Evolutionary conservation across 2,113 vertebrate genomes (phyloP).

Genomic region (Pollachius pollachius): DNA sequence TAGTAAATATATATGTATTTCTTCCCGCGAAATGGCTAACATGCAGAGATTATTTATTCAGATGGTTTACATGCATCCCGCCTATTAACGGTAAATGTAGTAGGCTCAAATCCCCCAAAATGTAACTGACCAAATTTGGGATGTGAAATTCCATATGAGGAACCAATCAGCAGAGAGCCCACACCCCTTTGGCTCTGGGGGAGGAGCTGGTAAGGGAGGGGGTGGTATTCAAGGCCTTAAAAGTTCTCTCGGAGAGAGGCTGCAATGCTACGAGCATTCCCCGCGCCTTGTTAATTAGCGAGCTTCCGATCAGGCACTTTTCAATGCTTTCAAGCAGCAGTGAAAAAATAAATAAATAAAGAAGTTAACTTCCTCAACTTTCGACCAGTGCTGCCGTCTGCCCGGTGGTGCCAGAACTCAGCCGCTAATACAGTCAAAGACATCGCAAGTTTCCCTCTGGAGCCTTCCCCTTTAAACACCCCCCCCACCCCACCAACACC

Average conservation of each 20-base stretch:
- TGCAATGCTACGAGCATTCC: conserved; percentile 40
- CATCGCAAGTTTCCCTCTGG: conserved; percentile 47
- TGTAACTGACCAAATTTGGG: conserved; percentile 38
- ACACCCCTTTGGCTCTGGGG: conserved; percentile 1
- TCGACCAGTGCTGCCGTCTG: conserved; percentile 36
- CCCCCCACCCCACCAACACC: conserved; percentile 32
- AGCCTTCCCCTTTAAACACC: conserved; percentile 53
- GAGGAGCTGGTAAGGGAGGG: background rate
- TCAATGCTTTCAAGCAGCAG: conserved; percentile 28
- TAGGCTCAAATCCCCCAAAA: background rate
- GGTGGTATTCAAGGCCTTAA: conserved; percentile 33
- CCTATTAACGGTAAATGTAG: background rate
- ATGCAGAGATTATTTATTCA: background rate
- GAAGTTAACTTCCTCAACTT: conserved; percentile 53
- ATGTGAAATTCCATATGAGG: conserved; percentile 24
- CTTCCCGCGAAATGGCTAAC: background rate
- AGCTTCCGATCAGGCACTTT: conserved; percentile 45
- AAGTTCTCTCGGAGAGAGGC: conserved; percentile 35
- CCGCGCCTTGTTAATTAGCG: conserved; percentile 63
- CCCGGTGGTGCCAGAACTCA: conserved; percentile 56
- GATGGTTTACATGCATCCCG: background rate
- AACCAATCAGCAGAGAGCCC: conserved; percentile 14
- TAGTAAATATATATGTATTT: background rate
- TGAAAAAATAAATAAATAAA: background rate
- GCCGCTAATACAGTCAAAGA: conserved; percentile 14